Evolutionary conservation across 2,113 vertebrate genomes (phyloP).

Genomic region (Corythaeola cristata): DNA sequence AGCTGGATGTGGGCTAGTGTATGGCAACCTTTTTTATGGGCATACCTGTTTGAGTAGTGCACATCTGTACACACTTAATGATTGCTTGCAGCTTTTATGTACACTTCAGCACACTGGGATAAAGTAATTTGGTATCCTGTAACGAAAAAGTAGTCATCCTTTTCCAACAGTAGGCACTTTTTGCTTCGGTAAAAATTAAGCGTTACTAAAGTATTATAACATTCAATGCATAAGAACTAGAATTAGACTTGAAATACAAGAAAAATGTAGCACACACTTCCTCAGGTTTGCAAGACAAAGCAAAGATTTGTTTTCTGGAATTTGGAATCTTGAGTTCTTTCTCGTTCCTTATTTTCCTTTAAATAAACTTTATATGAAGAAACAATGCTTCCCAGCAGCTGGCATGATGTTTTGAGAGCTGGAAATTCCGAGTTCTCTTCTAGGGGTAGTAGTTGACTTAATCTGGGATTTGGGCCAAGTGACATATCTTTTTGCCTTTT

Average conservation of each 20-base stretch:
- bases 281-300: background rate
- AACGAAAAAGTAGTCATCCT: background rate
- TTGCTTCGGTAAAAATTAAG: background rate
- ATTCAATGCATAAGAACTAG: background rate
- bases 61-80: background rate
- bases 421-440: background rate
- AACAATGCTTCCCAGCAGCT: background rate
- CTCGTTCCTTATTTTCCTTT: background rate
- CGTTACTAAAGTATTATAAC: background rate
- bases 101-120: background rate
- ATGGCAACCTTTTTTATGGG: background rate
- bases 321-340: background rate
- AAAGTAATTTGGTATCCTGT: background rate
- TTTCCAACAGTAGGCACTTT: background rate
- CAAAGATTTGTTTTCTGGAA: background rate
- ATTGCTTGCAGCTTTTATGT: background rate
- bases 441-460: background rate
- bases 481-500: background rate
- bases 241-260: background rate
- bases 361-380: background rate
- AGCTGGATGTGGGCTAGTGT: background rate
- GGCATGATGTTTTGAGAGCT: background rate
- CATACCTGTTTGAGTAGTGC: background rate
- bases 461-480: slow-evolving; percentile 1
- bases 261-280: background rate